These are phyloP conservation scores for Gerosis bhagava DNA, from an alignment of 2,888 invertebrate genomes.

Conservation along the genomic window DNA sequence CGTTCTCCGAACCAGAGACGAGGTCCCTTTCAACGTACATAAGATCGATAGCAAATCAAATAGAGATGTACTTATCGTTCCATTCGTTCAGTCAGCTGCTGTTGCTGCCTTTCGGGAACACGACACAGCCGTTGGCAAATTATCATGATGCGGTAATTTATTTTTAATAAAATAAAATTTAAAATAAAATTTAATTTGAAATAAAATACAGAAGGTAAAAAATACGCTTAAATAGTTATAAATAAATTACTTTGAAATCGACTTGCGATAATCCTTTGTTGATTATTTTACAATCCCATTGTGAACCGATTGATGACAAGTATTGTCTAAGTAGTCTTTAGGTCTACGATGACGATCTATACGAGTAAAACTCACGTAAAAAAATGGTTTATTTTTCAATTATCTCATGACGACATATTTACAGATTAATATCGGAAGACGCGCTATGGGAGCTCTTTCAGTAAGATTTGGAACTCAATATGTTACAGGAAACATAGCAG, in stretches of 20 bases:
- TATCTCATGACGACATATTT: no score
- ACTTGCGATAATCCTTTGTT: no score
- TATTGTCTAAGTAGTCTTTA: no score
- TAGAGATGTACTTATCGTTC: conserved; percentile 86
- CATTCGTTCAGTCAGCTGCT: conserved; percentile 89
- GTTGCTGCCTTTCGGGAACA: conserved; percentile 87
- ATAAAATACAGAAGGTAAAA: no score
- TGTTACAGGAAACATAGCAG: conserved; percentile 77
- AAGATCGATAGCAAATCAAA: conserved; percentile 60
- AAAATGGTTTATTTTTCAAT: no score
- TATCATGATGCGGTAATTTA: conserved; percentile 81
- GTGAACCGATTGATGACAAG: no score
- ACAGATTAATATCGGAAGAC: conserved; percentile 69
- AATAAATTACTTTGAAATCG: no score
- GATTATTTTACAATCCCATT: no score
- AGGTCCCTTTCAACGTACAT: conserved; percentile 79
- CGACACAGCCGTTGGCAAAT: conserved; percentile 78
- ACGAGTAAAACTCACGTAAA: no score
- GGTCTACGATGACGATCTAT: no score
- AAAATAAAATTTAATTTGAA: no score
- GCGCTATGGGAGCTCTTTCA: conserved; percentile 72
- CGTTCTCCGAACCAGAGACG: conserved; percentile 89
- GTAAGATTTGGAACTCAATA: conserved; percentile 74
- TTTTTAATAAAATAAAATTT: not conserved
- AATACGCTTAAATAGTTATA: no score